Conservation (phyloP, 2,888 invertebrate genomes). For the Danaus chrysippus region DNA sequence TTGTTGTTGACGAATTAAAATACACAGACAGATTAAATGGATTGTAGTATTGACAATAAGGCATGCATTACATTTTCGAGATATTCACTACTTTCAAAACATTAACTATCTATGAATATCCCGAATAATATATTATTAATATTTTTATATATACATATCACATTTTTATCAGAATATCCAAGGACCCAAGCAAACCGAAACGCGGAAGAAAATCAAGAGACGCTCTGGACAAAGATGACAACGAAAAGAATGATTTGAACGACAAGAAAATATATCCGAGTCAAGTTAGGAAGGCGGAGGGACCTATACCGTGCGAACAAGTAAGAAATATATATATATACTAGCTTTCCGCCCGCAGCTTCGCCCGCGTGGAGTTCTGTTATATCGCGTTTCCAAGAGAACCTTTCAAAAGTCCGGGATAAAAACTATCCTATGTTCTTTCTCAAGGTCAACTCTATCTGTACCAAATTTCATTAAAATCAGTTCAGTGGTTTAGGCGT, state of each 20-base stretch:
- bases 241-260: conserved; percentile 33
- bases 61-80: too few relatives aligned
- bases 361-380: too few relatives aligned
- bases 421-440: too few relatives aligned
- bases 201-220: conserved; percentile 40
- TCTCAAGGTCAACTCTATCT: too few relatives aligned
- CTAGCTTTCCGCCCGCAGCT: too few relatives aligned
- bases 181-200: conserved; percentile 45
- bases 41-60: too few relatives aligned
- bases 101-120: background rate
- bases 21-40: too few relatives aligned
- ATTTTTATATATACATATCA: background rate
- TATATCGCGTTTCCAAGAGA: too few relatives aligned
- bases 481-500: too few relatives aligned
- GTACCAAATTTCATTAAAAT: too few relatives aligned
- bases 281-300: conserved; percentile 52
- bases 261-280: conserved; percentile 45
- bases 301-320: conserved; percentile 65
- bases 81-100: background rate
- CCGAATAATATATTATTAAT: background rate
- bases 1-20: too few relatives aligned
- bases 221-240: conserved; percentile 38
- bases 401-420: too few relatives aligned
- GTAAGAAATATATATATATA: conserved; percentile 37
- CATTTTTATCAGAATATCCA: conserved; percentile 35